Evolutionary conservation across 2,113 vertebrate genomes (phyloP).

Genomic region (Vombatus ursinus): DNA sequence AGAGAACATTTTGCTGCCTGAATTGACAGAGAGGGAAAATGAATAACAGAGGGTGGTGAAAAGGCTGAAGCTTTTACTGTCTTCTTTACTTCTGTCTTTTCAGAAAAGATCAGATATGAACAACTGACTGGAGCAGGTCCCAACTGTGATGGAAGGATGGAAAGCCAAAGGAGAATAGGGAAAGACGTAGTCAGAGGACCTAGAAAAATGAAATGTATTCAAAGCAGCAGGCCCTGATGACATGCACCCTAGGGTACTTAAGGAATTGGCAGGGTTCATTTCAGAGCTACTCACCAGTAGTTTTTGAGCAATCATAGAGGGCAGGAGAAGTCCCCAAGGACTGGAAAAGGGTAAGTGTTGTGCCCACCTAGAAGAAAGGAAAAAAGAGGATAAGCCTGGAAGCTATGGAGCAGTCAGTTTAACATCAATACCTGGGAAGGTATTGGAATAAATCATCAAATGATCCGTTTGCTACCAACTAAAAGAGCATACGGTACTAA

Average conservation of each 20-base stretch:
- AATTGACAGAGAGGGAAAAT: constrained; percentile 21
- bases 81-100: constrained; percentile 8
- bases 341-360: constrained; percentile 58
- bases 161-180: constrained; percentile 49
- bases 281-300: constrained; percentile 60
- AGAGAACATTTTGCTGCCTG: constrained; percentile 23
- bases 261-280: constrained; percentile 70
- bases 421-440: constrained; percentile 59
- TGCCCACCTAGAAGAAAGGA: constrained; percentile 45
- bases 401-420: constrained; percentile 47
- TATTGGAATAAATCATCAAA: constrained; percentile 66
- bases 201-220: constrained; percentile 68
- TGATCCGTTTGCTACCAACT: constrained; percentile 59
- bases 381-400: constrained; percentile 54
- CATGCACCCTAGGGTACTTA: constrained; percentile 67
- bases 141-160: constrained; percentile 55
- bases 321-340: constrained; percentile 49
- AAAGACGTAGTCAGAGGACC: constrained; percentile 63
- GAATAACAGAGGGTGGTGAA: constrained; percentile 27
- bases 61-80: constrained; percentile 23
- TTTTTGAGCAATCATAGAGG: constrained; percentile 60
- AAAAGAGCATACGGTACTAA: constrained; percentile 57
- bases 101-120: constrained; percentile 57
- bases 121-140: constrained; percentile 51
- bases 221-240: constrained; percentile 73